Conservation (phyloP, 2,888 invertebrate genomes). For the Sphinx pinastri region DNA sequence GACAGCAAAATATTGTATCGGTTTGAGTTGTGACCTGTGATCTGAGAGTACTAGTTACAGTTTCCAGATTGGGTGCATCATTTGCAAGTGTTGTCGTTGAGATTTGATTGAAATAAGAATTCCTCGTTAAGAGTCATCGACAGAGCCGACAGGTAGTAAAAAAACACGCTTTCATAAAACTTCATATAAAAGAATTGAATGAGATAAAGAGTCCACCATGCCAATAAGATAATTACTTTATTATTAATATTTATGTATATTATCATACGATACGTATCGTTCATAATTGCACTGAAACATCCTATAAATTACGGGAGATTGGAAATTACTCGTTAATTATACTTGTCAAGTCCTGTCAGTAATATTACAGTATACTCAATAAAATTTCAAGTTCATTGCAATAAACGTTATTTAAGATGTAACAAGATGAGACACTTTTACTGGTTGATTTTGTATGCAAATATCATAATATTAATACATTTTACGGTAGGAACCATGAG, state of each 20-base stretch:
- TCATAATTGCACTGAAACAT: not conserved
- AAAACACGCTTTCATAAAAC: too few relatives aligned
- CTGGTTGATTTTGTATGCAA: not conserved
- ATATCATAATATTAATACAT: not conserved
- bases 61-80: too few relatives aligned
- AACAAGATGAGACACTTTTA: not conserved
- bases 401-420: not conserved
- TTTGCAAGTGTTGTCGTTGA: too few relatives aligned
- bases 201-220: not conserved
- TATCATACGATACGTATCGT: not conserved
- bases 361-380: not conserved
- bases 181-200: too few relatives aligned
- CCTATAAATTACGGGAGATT: not conserved
- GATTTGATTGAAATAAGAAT: too few relatives aligned
- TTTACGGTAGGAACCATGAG: constrained; percentile 33
- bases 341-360: not conserved
- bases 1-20: too few relatives aligned
- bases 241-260: not conserved
- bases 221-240: not conserved
- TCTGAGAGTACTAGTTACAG: too few relatives aligned
- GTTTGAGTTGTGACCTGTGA: too few relatives aligned
- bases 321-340: not conserved
- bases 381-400: not conserved
- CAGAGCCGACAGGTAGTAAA: too few relatives aligned
- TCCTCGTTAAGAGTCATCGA: too few relatives aligned